phyloP scores from a whole-genome alignment of 2,797 vertebrate genomes.

The Phoeniculus purpureus region DNA sequence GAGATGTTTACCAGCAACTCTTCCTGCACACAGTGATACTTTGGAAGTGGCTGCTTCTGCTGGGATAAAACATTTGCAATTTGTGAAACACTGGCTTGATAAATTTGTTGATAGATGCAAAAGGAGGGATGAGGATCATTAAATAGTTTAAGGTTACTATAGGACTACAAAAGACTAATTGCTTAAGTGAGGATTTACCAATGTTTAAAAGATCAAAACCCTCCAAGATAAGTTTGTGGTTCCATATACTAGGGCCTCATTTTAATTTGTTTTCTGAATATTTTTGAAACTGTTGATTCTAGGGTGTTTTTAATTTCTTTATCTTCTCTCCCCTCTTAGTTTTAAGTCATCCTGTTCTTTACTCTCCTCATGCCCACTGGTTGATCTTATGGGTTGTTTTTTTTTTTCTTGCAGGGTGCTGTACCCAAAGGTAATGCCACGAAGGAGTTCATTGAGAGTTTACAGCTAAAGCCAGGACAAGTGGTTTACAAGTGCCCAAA shows the following conservation, averaged over 20 bases:
- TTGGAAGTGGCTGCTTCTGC: not conserved
- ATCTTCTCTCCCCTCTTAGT: not conserved
- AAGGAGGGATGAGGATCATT: not conserved
- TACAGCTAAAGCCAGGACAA: constrained; percentile 96
- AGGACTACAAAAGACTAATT: not conserved
- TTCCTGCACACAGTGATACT: not conserved
- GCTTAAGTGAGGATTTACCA: not conserved
- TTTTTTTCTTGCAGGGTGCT: constrained; percentile 83
- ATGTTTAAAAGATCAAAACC: not conserved
- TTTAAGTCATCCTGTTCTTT: not conserved
- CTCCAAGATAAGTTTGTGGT: not conserved
- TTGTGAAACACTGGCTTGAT: not conserved
- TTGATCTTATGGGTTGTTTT: not conserved
- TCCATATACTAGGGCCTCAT: not conserved
- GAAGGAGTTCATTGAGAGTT: constrained; percentile 97
- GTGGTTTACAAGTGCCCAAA: constrained; percentile 99
- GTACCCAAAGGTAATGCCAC: constrained; percentile 98
- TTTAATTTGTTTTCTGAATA: not conserved
- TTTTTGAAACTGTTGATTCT: not conserved
- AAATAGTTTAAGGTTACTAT: not conserved
- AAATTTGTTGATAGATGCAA: not conserved
- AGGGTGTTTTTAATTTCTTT: not conserved
- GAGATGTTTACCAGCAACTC: not conserved
- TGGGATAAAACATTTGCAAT: not conserved
- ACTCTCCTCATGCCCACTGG: not conserved